A percentile compares a stretch with the other conserved stretches of the same genome.
These are phyloP conservation scores for Arizona elegans DNA, from an alignment of 2,113 vertebrate species.

Conservation along the genomic window DNA sequence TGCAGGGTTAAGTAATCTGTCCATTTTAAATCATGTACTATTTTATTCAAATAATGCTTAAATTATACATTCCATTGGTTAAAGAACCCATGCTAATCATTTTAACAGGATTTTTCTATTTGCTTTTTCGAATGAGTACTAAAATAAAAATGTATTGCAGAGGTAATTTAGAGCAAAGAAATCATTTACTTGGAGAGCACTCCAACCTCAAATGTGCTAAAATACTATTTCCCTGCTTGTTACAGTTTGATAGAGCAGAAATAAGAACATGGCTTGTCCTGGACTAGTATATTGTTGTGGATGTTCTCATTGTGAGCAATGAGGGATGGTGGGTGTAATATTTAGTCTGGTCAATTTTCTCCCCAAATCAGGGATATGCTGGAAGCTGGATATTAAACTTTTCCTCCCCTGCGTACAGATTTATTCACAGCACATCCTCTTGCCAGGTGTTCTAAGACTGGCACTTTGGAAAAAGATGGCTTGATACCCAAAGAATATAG, in stretches of 20 bases:
- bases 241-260: background rate
- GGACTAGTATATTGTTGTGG: background rate
- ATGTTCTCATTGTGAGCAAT: background rate
- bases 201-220: background rate
- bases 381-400: background rate
- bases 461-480: background rate
- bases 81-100: constrained; percentile 46
- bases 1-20: background rate
- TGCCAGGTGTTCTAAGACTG: background rate
- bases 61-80: background rate
- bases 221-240: background rate
- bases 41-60: background rate
- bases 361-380: background rate
- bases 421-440: background rate
- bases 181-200: background rate
- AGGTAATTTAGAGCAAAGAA: constrained; percentile 41
- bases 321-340: background rate
- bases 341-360: background rate
- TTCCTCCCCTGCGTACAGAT: background rate
- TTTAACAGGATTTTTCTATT: constrained; percentile 41
- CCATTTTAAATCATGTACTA: background rate
- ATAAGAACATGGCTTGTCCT: background rate
- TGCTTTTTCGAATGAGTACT: constrained; percentile 25
- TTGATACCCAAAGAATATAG: background rate
- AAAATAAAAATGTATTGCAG: constrained; percentile 47